Percentiles rank a stretch among this genome's conserved stretches.
These are phyloP conservation scores for Oppia nitens DNA, from an alignment of 1,140 invertebrate genomes.

Conservation along the genomic window DNA sequence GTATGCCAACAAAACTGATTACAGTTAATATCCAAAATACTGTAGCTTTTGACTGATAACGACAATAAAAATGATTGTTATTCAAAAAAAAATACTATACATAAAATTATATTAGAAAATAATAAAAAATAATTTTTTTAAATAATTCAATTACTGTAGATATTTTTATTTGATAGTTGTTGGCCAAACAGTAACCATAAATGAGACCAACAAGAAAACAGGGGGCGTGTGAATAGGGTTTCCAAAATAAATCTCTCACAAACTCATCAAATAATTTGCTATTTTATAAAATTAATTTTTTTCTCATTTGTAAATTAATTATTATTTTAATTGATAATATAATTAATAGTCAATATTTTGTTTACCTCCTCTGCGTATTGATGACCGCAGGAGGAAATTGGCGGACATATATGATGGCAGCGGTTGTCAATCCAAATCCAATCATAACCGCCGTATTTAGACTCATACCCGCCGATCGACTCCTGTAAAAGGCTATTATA, in stretches of 20 bases:
- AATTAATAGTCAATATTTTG: too few relatives aligned
- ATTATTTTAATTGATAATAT: too few relatives aligned
- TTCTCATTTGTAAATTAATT: neutral
- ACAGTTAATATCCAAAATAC: conserved; percentile 2
- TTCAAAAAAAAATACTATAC: neutral
- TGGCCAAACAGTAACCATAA: neutral
- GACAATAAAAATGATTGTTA: too few relatives aligned
- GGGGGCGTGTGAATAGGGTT: conserved; percentile 5
- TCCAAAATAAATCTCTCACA: neutral
- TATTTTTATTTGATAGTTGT: neutral
- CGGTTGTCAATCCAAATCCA: neutral
- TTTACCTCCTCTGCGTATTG: conserved; percentile 1
- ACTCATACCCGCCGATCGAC: neutral
- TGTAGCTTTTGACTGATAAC: neutral
- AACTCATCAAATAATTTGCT: conserved; percentile 3
- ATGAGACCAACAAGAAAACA: conserved; percentile 1
- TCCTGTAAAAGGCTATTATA: conserved; percentile 23
- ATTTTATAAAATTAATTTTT: neutral
- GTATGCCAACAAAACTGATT: neutral
- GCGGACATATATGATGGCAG: neutral
- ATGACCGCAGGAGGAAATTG: conserved; percentile 5
- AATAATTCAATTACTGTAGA: conserved; percentile 1
- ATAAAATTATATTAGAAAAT: neutral
- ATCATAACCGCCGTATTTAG: neutral
- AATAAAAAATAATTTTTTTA: neutral